Evolutionary conservation across 2,888 invertebrate species (phyloP).

Genomic region (Cinara cedri): DNA sequence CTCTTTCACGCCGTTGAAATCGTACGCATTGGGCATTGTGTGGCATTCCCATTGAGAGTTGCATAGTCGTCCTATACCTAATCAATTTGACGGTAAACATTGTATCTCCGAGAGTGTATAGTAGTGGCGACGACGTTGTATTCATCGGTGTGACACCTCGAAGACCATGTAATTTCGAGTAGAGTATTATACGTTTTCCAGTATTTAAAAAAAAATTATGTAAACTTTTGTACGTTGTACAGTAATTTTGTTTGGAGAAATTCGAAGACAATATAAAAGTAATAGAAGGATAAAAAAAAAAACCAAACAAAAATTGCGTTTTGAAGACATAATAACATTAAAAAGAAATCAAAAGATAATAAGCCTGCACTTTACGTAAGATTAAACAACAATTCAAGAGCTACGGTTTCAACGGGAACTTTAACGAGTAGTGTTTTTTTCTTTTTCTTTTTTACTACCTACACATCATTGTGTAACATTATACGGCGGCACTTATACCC

Average conservation of each 20-base stretch:
- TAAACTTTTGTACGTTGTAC: background rate
- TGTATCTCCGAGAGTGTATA: background rate
- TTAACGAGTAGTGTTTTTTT: background rate
- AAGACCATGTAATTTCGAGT: constrained; percentile 33
- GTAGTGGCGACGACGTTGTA: no score
- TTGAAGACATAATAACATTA: no score
- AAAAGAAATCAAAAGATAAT: constrained; percentile 5
- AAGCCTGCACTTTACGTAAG: constrained; percentile 8
- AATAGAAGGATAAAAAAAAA: background rate
- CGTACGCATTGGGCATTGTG: background rate
- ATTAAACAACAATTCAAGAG: constrained; percentile 2
- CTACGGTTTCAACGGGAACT: background rate
- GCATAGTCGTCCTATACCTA: background rate
- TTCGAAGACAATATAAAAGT: background rate
- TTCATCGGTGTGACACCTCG: constrained; percentile 5
- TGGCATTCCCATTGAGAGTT: constrained; percentile 6
- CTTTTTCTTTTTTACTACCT: background rate
- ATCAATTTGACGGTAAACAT: constrained; percentile 41
- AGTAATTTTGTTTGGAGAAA: constrained; percentile 5
- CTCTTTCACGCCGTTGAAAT: constrained; percentile 9
- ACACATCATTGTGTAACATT: background rate
- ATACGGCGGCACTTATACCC: background rate
- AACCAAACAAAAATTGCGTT: no score
- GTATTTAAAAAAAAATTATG: constrained; percentile 20
- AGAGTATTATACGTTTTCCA: no score